Evolutionary conservation across 2,797 vertebrate genomes (phyloP).

Genomic region (Philypnodon macrostomus): DNA sequence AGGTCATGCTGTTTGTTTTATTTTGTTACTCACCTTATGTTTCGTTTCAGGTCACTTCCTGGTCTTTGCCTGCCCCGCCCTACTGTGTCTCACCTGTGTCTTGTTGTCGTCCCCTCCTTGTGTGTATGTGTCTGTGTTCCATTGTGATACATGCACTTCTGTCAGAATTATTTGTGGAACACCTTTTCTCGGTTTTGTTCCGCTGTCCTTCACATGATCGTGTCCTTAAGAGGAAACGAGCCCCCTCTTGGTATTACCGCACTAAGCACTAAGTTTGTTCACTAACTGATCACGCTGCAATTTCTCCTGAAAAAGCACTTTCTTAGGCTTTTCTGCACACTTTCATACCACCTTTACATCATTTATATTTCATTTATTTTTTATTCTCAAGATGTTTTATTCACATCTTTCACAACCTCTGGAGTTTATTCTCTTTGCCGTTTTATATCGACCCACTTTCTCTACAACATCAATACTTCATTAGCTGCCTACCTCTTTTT

Average conservation of each 20-base stretch:
- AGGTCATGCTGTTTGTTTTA: too few species aligned
- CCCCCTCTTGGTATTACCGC: slow-evolving; percentile 14
- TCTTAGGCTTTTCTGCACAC: slow-evolving; percentile 32
- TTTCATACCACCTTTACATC: slow-evolving; percentile 51
- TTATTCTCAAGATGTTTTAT: slow-evolving; percentile 64
- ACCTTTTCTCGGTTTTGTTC: not conserved
- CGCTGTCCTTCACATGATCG: slow-evolving; percentile 1
- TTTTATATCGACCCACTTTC: slow-evolving; percentile 64
- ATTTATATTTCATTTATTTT: slow-evolving; percentile 65
- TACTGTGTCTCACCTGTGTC: too few species aligned
- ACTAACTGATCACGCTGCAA: slow-evolving; percentile 4
- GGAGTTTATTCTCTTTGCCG: slow-evolving; percentile 50
- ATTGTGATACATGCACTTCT: too few species aligned
- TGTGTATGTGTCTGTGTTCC: too few species aligned
- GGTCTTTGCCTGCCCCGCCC: too few species aligned
- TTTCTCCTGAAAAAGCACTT: slow-evolving; percentile 30
- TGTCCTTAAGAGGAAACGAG: not conserved
- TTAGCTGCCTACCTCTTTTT: slow-evolving; percentile 27
- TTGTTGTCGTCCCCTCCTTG: too few species aligned
- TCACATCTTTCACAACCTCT: slow-evolving; percentile 53
- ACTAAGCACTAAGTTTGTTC: slow-evolving; percentile 14
- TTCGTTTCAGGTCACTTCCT: too few species aligned
- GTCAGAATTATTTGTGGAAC: too few species aligned
- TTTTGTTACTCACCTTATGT: too few species aligned
- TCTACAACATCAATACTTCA: slow-evolving; percentile 59